phyloP scores from a whole-genome alignment of 2,888 invertebrate species.

The Neoscelio sp. region DNA sequence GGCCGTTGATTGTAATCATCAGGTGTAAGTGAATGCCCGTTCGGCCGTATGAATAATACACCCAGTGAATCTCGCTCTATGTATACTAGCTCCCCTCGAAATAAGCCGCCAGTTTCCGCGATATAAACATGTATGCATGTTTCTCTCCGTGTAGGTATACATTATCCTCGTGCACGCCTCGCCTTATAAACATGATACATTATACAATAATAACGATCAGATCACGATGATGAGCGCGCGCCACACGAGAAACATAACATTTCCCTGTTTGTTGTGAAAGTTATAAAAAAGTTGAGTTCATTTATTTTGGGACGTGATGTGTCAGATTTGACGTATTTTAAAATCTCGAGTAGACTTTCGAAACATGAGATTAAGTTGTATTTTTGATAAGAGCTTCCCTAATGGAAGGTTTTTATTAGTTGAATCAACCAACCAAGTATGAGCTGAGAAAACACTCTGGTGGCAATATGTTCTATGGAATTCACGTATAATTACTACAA shows the following conservation, averaged over 20 bases:
- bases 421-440: too few species aligned
- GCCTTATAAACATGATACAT: conserved; percentile 63
- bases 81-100: conserved; percentile 50
- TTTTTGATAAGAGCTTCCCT: too few species aligned
- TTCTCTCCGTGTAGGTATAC: conserved; percentile 24
- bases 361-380: too few species aligned
- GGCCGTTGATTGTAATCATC: conserved; percentile 82
- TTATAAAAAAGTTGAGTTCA: conserved; percentile 18
- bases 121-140: conserved; percentile 23
- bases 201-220: conserved; percentile 67
- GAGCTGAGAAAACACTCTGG: too few species aligned
- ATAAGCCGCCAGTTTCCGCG: conserved; percentile 64
- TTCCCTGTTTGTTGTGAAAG: conserved; percentile 25
- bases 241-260: conserved; percentile 25
- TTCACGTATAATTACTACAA: too few species aligned
- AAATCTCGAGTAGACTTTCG: too few species aligned
- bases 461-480: too few species aligned
- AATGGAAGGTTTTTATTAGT: too few species aligned
- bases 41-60: conserved; percentile 70
- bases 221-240: conserved; percentile 55
- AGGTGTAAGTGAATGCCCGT: conserved; percentile 81
- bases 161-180: conserved; percentile 59
- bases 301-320: conserved; percentile 22
- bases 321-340: conserved; percentile 26
- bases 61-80: conserved; percentile 60